A percentile compares a stretch with the other conserved stretches of the same genome.
Conservation (phyloP, 2,797 vertebrate species). For the Sebastes cheni region DNA sequence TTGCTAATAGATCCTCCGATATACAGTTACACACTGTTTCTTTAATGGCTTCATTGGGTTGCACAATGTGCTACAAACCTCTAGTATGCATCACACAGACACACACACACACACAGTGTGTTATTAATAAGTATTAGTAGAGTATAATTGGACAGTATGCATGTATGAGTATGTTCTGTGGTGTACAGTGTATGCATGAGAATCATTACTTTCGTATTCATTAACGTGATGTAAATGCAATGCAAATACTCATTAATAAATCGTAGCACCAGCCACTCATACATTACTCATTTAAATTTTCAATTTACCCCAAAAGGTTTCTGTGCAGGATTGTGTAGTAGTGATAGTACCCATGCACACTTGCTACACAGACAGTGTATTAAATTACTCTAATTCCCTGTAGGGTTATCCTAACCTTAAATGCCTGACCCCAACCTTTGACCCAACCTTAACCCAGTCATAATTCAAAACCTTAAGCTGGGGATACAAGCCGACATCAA, state of each 20-base stretch:
- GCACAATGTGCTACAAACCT: background rate
- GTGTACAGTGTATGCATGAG: background rate
- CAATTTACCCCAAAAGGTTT: background rate
- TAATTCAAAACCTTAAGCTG: background rate
- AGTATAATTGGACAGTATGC: background rate
- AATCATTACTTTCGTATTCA: background rate
- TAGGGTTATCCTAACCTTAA: slow-evolving; percentile 21
- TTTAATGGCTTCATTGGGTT: slow-evolving; percentile 28
- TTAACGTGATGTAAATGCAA: background rate
- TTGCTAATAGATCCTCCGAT: no score
- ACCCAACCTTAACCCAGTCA: slow-evolving; percentile 7
- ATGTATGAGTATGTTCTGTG: background rate
- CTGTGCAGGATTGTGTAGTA: background rate
- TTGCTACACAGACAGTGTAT: background rate
- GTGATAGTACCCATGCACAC: background rate
- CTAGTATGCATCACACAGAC: background rate
- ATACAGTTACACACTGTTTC: no score
- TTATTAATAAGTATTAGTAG: background rate
- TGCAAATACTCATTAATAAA: background rate
- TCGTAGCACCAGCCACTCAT: no score
- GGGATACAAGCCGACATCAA: no score
- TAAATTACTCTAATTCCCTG: slow-evolving; percentile 17
- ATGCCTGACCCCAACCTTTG: slow-evolving; percentile 23
- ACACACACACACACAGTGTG: background rate
- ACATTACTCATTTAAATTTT: background rate